Evolutionary conservation across 2,888 invertebrate species (phyloP), one percentile per base, ranked within the genome.

Genomic region (Auanema sp.): DNA sequence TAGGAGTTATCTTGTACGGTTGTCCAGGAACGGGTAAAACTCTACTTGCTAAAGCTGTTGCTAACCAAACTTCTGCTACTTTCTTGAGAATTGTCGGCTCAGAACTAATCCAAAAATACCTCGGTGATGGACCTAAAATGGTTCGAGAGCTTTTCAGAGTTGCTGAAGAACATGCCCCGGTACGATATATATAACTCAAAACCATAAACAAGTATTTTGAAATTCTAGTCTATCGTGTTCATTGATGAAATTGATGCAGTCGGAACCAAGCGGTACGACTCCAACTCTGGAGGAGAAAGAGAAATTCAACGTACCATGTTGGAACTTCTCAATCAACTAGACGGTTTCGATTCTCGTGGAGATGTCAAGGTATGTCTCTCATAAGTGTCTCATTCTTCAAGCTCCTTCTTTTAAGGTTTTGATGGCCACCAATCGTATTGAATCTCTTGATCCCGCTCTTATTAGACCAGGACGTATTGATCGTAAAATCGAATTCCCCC

Each of bases 291-390:
- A 44, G 98, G 98, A 65, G 98, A 99, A 85, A 89, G 97, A 70
- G 98, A 98, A 89, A 98, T 99, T 84, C 98, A 99, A 85, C 89
- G 98, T 85, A 98, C 98, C 64, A 98, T 98, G 98, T 89, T 99
- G 86, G 98, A 99, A 85, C 87, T 99, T 65, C 88, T 98, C 14
- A 99, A 99, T 87, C 98, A 99, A 85, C 87, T 98, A 56, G 98
- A 98, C 87, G 98, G 98, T 63, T 95, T 94, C 86, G 94, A 95
- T 87, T 93, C 94, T 0, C 88, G 93, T 59, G 95, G 94, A 21
- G 95, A 96, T 88, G 94, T 94, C 6, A 95, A 95, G 88, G 92
- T 92, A 50, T 40, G 43, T 40, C 16, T 57, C 11, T 55, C 54
- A 23, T 42, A 24, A 25, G 24, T 12, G 6, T 5, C 24, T 43